Evolutionary conservation across 2,888 invertebrate species (phyloP), one percentile per base, ranked within the genome.

Genomic region (Phlogophora meticulosa): DNA sequence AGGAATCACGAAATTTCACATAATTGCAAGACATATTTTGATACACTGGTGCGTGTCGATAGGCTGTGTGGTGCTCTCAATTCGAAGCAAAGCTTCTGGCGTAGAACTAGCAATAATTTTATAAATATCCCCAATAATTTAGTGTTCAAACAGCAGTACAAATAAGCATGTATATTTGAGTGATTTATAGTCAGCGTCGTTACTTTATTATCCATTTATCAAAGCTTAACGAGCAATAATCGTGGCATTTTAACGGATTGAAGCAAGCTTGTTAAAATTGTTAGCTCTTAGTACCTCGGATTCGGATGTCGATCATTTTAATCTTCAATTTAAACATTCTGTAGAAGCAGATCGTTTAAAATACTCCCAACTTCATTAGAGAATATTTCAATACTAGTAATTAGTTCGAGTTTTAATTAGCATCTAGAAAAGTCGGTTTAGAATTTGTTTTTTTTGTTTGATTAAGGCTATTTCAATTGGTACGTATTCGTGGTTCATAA

Each of bases 191-290:
- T 69, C 78, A 49, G 75, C 84, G 83, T 88, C 85, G 86, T 91
- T 91, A 89, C 85, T 90, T 92, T 92, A 94, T 92, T 91, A 88
- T 85, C 91, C 90, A 93, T 92, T 90, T 90, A 91, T 93, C 92
- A 93, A 90, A 86, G 87, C 88, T 90, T 92, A 91, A 92, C 91
- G 91, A 89, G 89, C 90, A 87, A 89, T 92, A 91, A 92, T 92
- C 87, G 87, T 86, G 86, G 86, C 88, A 84, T 88, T 88, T 87
- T 85, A 88, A 84, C 86, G 85, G 78, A 87, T 88, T 87, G 83
- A 81, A 87, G 85, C 83, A 83, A 80, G 89, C 88, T 91, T 89
- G 88, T 89, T 89, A 89, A 90, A 89, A 88, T 89, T 85, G 87
- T 87, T 90, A 86, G 84, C 87, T 84, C 84, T 81, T 69, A 65